Percentiles rank a stretch among this genome's conserved stretches.
These are phyloP conservation scores for Autographa gamma DNA, from an alignment of 2,888 invertebrate genomes.

Conservation along the genomic window DNA sequence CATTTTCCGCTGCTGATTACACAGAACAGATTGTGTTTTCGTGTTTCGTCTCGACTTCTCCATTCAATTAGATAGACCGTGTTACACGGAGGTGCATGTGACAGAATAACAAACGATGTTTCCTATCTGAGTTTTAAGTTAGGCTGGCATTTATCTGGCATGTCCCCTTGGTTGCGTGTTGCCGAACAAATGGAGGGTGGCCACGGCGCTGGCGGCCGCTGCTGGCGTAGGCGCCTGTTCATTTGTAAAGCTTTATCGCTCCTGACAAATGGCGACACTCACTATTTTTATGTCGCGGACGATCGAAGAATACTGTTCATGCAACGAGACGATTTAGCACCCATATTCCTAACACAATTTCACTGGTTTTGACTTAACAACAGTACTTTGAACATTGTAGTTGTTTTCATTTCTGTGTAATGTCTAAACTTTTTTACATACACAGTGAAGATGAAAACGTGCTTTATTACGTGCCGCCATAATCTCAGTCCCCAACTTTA, in stretches of 20 bases:
- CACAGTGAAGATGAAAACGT: slow-evolving; percentile 25
- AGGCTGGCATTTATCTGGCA: slow-evolving; percentile 75
- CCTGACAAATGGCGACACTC: slow-evolving; percentile 81
- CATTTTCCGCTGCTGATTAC: slow-evolving; percentile 71
- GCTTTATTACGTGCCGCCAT: slow-evolving; percentile 50
- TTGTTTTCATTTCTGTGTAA: slow-evolving; percentile 15
- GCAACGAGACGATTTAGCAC: slow-evolving; percentile 44
- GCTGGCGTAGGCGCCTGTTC: slow-evolving; percentile 79
- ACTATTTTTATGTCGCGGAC: slow-evolving; percentile 80
- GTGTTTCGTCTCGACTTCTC: slow-evolving; percentile 56
- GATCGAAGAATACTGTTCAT: slow-evolving; percentile 71
- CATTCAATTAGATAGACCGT: slow-evolving; percentile 57
- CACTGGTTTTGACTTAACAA: slow-evolving; percentile 28
- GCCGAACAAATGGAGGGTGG: slow-evolving; percentile 78
- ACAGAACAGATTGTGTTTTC: slow-evolving; percentile 63
- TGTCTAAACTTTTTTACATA: slow-evolving; percentile 24
- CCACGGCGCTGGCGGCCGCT: slow-evolving; percentile 71
- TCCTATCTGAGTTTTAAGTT: slow-evolving; percentile 73
- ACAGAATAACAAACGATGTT: slow-evolving; percentile 69
- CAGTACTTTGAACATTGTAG: slow-evolving; percentile 12
- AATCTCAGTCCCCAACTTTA: slow-evolving; percentile 59
- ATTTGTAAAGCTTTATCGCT: slow-evolving; percentile 85
- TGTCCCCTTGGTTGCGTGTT: slow-evolving; percentile 79
- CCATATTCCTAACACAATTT: slow-evolving; percentile 37
- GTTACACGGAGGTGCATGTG: slow-evolving; percentile 61